These are phyloP conservation scores for Erebia aethiops DNA, from an alignment of 2,888 invertebrate genomes.

Conservation along the genomic window DNA sequence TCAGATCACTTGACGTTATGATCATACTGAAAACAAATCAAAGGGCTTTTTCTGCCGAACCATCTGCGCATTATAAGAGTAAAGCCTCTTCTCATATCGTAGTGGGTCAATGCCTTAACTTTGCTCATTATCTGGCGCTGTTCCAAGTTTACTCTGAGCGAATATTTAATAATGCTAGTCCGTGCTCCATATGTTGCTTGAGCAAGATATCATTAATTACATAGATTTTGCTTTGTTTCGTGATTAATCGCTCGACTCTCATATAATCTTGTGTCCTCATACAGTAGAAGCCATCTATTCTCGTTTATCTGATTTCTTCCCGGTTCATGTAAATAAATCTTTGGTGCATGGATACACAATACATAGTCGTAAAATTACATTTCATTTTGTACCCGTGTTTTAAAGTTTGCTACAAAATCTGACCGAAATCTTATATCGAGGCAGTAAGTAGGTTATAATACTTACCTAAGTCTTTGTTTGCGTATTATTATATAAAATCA, in stretches of 20 bases:
- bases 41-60: too few relatives aligned
- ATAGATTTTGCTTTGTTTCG: constrained; percentile 39
- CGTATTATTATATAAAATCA: neutral
- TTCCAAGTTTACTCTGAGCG: constrained; percentile 40
- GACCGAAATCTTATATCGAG: neutral
- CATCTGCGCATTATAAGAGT: neutral
- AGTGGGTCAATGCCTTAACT: constrained; percentile 18
- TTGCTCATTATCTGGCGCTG: constrained; percentile 42
- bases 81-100: neutral
- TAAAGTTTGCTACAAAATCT: neutral
- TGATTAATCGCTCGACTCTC: constrained; percentile 36
- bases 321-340: constrained; percentile 35
- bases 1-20: too few relatives aligned
- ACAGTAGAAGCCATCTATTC: constrained; percentile 36
- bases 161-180: constrained; percentile 43
- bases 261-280: constrained; percentile 35
- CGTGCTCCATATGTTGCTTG: constrained; percentile 39
- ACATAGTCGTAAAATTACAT: constrained; percentile 22
- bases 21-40: too few relatives aligned
- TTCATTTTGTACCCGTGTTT: constrained; percentile 7
- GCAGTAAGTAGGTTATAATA: too few relatives aligned
- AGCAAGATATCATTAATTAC: constrained; percentile 40
- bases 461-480: neutral
- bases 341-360: constrained; percentile 23
- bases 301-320: constrained; percentile 38